These are phyloP conservation scores for Cyphomyrus plagiostoma DNA, from an alignment of 2,113 vertebrate species.

Conservation along the genomic window DNA sequence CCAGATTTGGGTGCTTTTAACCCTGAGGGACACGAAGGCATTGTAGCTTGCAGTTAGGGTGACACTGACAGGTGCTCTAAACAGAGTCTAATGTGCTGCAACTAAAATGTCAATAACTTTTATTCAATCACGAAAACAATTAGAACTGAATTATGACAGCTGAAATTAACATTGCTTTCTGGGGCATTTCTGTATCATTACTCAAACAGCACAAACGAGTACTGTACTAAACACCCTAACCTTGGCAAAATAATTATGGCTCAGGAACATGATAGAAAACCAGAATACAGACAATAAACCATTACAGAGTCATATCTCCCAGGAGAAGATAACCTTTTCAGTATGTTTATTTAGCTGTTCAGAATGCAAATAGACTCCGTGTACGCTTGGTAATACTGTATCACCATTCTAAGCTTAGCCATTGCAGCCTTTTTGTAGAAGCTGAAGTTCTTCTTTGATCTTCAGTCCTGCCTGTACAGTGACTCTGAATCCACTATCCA, in stretches of 20 bases:
- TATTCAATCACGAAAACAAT: background rate
- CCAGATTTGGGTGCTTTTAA: background rate
- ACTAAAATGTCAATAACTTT: background rate
- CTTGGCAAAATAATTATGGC: background rate
- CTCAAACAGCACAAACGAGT: background rate
- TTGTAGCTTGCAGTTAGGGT: background rate
- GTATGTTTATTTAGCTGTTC: background rate
- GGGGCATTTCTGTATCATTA: background rate
- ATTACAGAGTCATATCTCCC: background rate
- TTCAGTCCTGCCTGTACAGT: background rate
- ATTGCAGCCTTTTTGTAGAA: background rate
- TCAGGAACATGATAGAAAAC: background rate
- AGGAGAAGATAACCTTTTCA: background rate
- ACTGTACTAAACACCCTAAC: background rate
- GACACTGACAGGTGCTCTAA: background rate
- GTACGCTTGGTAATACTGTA: background rate
- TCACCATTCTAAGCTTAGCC: background rate
- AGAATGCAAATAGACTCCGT: background rate
- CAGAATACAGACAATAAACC: background rate
- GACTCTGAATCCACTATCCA: slow-evolving; percentile 16
- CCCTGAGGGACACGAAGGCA: background rate
- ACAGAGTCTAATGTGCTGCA: background rate
- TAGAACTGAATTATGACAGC: background rate
- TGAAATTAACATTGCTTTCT: background rate
- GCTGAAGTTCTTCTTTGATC: slow-evolving; percentile 5